Evolutionary conservation across 30 jellyfish, hydroid and myxozoan species (phyloP), one percentile per base, ranked within the genome.

Genomic region (Cassiopea andromeda): DNA sequence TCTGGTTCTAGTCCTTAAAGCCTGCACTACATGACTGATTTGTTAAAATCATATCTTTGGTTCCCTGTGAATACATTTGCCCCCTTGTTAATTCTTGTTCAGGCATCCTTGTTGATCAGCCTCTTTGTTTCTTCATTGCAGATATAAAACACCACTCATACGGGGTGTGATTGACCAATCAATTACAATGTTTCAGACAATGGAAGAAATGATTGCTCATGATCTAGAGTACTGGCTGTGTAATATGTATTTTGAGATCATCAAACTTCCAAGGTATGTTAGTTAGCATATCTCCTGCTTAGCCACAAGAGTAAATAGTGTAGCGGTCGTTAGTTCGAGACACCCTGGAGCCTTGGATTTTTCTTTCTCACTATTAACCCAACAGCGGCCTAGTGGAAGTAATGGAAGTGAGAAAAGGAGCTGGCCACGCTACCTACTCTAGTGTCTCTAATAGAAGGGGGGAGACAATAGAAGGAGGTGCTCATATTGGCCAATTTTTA

Each of bases 221-320:
- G 99, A 95, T 81, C 68, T 95, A 7, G 99, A 95, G 64, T 79
- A 95, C 80, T 95, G 99, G 99, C 93, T 95, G 3, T 87, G 99
- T 69, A 95, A 95, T 81, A 69, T 95, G 84, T 95, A 95, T 78
- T 95, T 95, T 59, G 99, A 95, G 90, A 91, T 95, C 78, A 76
- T 91, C 81, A 95, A 95, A 75, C 91, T 91, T 1, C 99, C 99
- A 69, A 91, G 97, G 99, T 64, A 64, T 27, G 38, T 27, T 27
- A 27, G 38, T 27, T 27, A 27, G 38, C 38, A 27, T 27, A 27
- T 27, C 38, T 27, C 38, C 38, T 27, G 38, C 38, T 27, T 27
- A 27, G 38, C 38, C 38, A 27, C 38, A 27, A 27, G 38, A 27
- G 38, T 27, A 27, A 27, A 27, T 27, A 27, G 38, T 27, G 64